phyloP scores from a whole-genome alignment of 1,140 invertebrate species.

The Pogonognathellus flavescens region DNA sequence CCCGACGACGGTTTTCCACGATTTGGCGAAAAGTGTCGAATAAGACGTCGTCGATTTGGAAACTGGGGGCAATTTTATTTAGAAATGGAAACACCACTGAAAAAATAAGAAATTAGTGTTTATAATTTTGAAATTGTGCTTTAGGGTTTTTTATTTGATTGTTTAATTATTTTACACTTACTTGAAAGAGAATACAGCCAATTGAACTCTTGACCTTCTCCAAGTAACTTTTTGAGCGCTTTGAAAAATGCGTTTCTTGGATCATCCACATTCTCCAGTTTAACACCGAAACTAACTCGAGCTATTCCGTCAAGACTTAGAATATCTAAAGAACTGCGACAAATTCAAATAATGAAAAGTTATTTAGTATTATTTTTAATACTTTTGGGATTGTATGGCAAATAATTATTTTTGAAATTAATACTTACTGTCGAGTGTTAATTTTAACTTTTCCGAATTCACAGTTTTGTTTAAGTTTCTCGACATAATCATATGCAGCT shows the following conservation, averaged over 20 bases:
- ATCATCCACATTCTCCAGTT: constrained; percentile 23
- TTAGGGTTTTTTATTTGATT: neutral
- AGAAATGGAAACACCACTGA: constrained; percentile 13
- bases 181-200: constrained; percentile 4
- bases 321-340: constrained; percentile 1
- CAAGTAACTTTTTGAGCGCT: neutral
- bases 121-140: neutral
- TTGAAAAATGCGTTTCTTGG: constrained; percentile 12
- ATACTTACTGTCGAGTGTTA: constrained; percentile 40
- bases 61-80: neutral
- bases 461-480: neutral
- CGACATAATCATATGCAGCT: constrained; percentile 38
- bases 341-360: no score
- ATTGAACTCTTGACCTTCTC: constrained; percentile 21
- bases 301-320: constrained; percentile 56
- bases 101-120: neutral
- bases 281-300: constrained; percentile 54
- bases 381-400: neutral
- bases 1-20: neutral
- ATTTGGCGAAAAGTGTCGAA: constrained; percentile 5
- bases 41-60: neutral
- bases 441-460: neutral
- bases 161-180: neutral
- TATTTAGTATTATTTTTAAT: neutral
- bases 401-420: neutral